These are phyloP conservation scores for Eleginops maclovinus DNA, from an alignment of 2,113 vertebrate genomes.

Conservation along the genomic window DNA sequence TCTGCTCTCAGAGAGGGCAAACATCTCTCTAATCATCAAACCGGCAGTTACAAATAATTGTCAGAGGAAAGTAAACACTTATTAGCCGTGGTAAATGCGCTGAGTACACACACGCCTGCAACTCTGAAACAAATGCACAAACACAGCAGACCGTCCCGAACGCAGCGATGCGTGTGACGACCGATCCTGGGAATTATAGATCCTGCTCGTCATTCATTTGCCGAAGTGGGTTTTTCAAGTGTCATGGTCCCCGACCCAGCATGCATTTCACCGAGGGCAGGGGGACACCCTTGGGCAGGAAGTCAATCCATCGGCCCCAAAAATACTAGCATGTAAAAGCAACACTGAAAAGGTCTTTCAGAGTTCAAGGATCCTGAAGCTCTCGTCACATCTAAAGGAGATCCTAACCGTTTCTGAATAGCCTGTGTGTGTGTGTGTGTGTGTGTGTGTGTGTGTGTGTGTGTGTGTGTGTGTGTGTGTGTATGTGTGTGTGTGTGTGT, in stretches of 20 bases:
- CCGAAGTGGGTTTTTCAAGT: not conserved
- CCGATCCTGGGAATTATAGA: not conserved
- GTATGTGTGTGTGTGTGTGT: too few species aligned
- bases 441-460: not conserved
- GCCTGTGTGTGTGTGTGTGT: not conserved
- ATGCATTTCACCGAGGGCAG: not conserved
- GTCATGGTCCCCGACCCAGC: not conserved
- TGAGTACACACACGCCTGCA: conserved; percentile 19
- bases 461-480: not conserved
- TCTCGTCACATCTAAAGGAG: not conserved
- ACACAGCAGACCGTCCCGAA: not conserved
- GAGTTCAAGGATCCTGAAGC: not conserved
- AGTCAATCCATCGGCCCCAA: too few species aligned
- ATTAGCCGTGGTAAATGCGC: conserved; percentile 33
- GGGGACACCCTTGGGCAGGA: not conserved
- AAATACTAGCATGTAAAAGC: too few species aligned
- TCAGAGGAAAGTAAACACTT: conserved; percentile 37
- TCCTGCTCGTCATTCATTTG: not conserved
- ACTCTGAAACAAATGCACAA: conserved; percentile 36
- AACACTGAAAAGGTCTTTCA: not conserved
- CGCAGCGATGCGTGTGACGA: not conserved
- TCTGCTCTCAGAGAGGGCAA: conserved; percentile 24
- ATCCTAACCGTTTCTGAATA: conserved; percentile 4
- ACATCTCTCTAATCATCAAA: conserved; percentile 30
- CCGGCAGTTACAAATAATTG: conserved; percentile 30